Conservation (phyloP, 2,888 invertebrate genomes). For the Apocheima hispidaria region DNA sequence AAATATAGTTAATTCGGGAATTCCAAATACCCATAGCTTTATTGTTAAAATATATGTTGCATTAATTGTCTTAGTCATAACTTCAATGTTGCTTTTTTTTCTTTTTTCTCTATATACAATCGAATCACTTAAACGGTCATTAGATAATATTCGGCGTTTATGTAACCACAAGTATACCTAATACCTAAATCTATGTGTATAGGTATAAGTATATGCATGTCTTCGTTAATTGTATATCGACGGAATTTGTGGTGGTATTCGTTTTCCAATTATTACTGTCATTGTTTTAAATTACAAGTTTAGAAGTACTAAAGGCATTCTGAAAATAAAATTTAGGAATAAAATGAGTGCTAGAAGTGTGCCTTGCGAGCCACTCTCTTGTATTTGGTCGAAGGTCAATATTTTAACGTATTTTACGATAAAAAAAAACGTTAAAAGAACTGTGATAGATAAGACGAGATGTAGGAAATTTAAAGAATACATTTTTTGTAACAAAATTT, state of each 20-base stretch:
- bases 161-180: slow-evolving; percentile 17
- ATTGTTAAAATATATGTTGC: slow-evolving; percentile 10
- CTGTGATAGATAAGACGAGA: slow-evolving; percentile 78
- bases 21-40: slow-evolving; percentile 36
- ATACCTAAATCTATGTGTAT: slow-evolving; percentile 14
- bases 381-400: slow-evolving; percentile 52
- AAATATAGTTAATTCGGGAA: slow-evolving; percentile 18
- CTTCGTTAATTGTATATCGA: slow-evolving; percentile 15
- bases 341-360: slow-evolving; percentile 68
- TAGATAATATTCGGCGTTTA: slow-evolving; percentile 9
- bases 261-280: slow-evolving; percentile 17
- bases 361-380: slow-evolving; percentile 70
- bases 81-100: slow-evolving; percentile 18
- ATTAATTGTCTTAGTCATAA: slow-evolving; percentile 18
- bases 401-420: slow-evolving; percentile 55
- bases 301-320: slow-evolving; percentile 16
- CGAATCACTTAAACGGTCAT: not conserved
- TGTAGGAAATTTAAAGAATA: slow-evolving; percentile 52
- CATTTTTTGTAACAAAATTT: slow-evolving; percentile 53
- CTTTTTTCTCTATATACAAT: not conserved
- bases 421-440: slow-evolving; percentile 60
- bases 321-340: slow-evolving; percentile 43
- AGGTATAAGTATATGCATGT: slow-evolving; percentile 10
- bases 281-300: slow-evolving; percentile 14
- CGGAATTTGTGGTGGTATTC: slow-evolving; percentile 10